phyloP scores from a whole-genome alignment of 64 coral and sea anemone genomes.

The Catalaphyllia jardinei region DNA sequence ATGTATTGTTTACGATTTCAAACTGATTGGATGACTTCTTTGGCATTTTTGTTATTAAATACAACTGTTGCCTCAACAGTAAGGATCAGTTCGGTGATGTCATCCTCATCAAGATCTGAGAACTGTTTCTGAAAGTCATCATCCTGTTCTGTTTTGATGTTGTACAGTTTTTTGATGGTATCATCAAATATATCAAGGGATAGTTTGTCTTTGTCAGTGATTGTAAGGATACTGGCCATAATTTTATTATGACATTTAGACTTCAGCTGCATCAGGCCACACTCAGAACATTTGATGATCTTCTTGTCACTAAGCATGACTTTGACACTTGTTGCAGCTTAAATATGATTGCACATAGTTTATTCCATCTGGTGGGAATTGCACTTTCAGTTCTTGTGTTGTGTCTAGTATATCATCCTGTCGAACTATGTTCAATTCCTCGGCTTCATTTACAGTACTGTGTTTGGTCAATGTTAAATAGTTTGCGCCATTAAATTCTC shows the following conservation, averaged over 20 bases:
- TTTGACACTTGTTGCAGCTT: conserved; percentile 69
- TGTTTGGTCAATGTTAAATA: conserved; percentile 66
- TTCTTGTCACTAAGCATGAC: conserved; percentile 54
- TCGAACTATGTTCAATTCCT: conserved; percentile 26
- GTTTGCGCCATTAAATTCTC: conserved; percentile 41
- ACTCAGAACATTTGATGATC: conserved; percentile 59
- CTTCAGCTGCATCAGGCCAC: conserved; percentile 65
- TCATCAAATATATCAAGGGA: conserved; percentile 51
- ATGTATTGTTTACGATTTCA: no score
- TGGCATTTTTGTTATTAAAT: no score
- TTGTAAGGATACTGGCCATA: conserved; percentile 54
- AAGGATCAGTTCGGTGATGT: no score
- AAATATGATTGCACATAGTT: conserved; percentile 47
- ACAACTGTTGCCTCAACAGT: no score
- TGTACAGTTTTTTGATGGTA: no score
- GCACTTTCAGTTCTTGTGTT: not conserved
- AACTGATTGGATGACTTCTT: no score
- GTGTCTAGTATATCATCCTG: conserved; percentile 61
- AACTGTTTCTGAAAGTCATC: no score
- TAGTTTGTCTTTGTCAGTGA: conserved; percentile 38
- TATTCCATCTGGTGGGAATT: conserved; percentile 71
- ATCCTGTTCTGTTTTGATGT: no score
- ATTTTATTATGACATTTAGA: conserved; percentile 45
- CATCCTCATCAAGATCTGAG: no score
- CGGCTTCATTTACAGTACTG: conserved; percentile 37